Conservation (phyloP, 2,888 invertebrate genomes). For the Cenopis cana region DNA sequence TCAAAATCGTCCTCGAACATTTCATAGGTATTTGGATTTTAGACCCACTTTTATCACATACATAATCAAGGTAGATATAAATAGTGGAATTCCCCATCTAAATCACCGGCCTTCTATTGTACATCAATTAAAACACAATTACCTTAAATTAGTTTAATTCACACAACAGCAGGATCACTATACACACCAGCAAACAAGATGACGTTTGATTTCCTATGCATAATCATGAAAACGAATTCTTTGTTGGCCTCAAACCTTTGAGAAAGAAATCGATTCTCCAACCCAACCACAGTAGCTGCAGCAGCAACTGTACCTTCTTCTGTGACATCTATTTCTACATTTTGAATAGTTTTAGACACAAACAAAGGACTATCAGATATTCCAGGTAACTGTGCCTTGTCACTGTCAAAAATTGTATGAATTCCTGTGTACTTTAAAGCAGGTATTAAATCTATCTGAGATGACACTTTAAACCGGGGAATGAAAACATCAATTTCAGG, state of each 20-base stretch:
- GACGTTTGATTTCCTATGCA: constrained; percentile 85
- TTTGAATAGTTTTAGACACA: constrained; percentile 87
- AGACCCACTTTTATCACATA: not conserved
- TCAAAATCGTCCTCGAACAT: not conserved
- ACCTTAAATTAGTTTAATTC: constrained; percentile 41
- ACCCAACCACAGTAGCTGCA: constrained; percentile 83
- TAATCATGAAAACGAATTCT: constrained; percentile 88
- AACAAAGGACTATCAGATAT: constrained; percentile 84
- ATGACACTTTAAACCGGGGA: constrained; percentile 85
- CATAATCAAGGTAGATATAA: not conserved
- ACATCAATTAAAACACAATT: constrained; percentile 30
- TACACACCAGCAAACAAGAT: constrained; percentile 87
- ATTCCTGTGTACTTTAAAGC: constrained; percentile 86
- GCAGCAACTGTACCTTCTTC: constrained; percentile 91
- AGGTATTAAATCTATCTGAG: constrained; percentile 75
- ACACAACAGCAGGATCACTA: constrained; percentile 63
- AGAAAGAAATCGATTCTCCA: constrained; percentile 74
- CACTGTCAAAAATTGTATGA: constrained; percentile 85
- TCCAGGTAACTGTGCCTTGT: constrained; percentile 85
- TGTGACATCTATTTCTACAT: constrained; percentile 89
- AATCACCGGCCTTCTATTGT: constrained; percentile 15
- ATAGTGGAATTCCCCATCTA: constrained; percentile 10
- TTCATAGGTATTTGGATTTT: not conserved
- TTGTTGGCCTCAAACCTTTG: constrained; percentile 87
- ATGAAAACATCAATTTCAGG: constrained; percentile 85